These are phyloP conservation scores for Synergus umbraculus DNA, from an alignment of 2,888 invertebrate species.

Conservation along the genomic window DNA sequence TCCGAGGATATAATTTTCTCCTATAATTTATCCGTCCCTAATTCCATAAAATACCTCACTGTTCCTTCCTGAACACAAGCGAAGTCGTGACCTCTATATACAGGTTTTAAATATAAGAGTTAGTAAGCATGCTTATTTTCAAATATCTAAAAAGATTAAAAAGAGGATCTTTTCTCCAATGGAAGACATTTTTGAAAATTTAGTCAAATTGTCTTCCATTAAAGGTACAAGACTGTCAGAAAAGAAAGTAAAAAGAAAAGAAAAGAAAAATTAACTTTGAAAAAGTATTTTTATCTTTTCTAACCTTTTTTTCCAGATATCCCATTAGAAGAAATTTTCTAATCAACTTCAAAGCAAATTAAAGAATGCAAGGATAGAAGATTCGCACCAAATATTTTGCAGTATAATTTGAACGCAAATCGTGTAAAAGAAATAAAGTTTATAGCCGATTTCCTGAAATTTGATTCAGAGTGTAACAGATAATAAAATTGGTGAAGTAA, in stretches of 20 bases:
- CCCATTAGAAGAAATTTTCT: slow-evolving; percentile 4
- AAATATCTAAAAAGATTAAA: slow-evolving; percentile 48
- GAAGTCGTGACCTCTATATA: slow-evolving; percentile 70
- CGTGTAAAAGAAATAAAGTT: not conserved
- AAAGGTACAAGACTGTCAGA: not conserved
- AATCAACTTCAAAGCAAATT: not conserved
- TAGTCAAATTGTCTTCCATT: slow-evolving; percentile 9
- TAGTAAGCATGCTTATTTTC: slow-evolving; percentile 76
- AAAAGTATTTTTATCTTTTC: slow-evolving; percentile 44
- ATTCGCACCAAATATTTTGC: not conserved
- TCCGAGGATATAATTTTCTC: slow-evolving; percentile 9
- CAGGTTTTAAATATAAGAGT: slow-evolving; percentile 71
- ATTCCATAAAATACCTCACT: slow-evolving; percentile 38
- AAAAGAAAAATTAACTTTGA: slow-evolving; percentile 20
- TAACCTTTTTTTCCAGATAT: slow-evolving; percentile 12
- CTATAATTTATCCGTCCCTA: slow-evolving; percentile 21
- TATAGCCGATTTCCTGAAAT: not conserved
- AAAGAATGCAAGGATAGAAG: not conserved
- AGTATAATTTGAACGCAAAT: not conserved
- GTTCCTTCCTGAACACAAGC: slow-evolving; percentile 68
- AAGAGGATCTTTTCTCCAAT: not conserved
- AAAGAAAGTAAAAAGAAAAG: not conserved
- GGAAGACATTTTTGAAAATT: not conserved
- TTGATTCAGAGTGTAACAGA: not conserved
- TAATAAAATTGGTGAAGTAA: not conserved